Percentiles rank a stretch among this genome's conserved stretches.
Conservation (phyloP, 2,113 vertebrate species). For the Xenus cinereus region DNA sequence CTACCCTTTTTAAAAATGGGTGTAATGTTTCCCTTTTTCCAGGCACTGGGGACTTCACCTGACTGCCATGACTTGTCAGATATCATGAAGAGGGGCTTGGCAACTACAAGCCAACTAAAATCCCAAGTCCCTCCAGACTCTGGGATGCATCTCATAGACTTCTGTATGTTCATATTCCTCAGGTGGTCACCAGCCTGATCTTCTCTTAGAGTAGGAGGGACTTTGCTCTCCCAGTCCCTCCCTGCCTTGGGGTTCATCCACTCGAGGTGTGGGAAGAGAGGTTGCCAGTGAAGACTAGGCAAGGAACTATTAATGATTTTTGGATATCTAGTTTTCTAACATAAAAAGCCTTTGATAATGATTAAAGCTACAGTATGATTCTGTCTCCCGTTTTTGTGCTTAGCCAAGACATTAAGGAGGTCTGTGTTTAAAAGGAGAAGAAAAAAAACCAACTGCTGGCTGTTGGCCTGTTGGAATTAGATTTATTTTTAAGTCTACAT, state of each 20-base stretch:
- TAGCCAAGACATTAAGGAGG: not conserved
- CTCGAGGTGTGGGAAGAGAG: too few relatives aligned
- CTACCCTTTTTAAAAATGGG: not conserved
- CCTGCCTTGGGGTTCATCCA: too few relatives aligned
- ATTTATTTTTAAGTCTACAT: constrained; percentile 26
- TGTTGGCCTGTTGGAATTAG: constrained; percentile 23
- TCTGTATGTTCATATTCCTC: not conserved
- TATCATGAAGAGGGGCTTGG: not conserved
- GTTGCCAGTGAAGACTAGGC: too few relatives aligned
- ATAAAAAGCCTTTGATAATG: not conserved
- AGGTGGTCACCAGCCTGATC: too few relatives aligned
- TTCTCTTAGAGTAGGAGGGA: too few relatives aligned
- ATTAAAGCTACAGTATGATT: not conserved
- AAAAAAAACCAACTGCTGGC: not conserved
- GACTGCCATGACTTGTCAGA: not conserved
- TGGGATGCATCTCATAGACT: not conserved
- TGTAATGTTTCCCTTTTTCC: not conserved
- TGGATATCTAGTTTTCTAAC: not conserved
- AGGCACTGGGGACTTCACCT: not conserved
- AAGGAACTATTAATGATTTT: not conserved
- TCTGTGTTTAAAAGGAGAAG: not conserved
- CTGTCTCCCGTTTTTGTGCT: not conserved
- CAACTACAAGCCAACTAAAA: not conserved
- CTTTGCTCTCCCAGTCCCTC: too few relatives aligned
- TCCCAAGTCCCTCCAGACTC: not conserved